These are phyloP conservation scores for Aphelinus certus DNA, from an alignment of 1,140 invertebrate species.

Conservation along the genomic window DNA sequence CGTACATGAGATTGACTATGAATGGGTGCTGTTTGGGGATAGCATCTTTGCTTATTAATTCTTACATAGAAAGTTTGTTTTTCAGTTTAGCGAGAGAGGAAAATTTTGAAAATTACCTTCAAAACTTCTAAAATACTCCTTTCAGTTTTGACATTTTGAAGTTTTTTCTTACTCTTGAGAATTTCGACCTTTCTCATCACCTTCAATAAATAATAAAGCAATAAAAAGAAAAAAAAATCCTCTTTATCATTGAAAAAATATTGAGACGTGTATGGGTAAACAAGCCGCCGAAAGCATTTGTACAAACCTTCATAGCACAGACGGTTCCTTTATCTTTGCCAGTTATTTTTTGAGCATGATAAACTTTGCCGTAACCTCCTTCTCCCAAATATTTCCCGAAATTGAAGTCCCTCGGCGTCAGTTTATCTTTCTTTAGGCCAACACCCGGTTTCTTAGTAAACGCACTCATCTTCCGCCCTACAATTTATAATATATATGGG, in stretches of 20 bases:
- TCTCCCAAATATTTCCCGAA: slow-evolving; percentile 95
- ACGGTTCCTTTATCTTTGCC: slow-evolving; percentile 92
- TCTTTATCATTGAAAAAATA: not conserved
- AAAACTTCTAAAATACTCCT: slow-evolving; percentile 98
- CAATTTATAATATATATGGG: too few relatives aligned
- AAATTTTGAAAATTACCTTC: slow-evolving; percentile 74
- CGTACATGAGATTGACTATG: slow-evolving; percentile 98
- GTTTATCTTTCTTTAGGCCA: not conserved
- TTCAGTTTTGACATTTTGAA: slow-evolving; percentile 98
- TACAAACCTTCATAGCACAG: slow-evolving; percentile 95
- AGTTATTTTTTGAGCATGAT: slow-evolving; percentile 91
- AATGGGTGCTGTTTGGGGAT: slow-evolving; percentile 87
- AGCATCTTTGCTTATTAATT: not conserved
- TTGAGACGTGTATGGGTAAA: not conserved
- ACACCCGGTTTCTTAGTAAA: too few relatives aligned
- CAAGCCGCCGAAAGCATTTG: slow-evolving; percentile 4
- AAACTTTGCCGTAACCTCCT: slow-evolving; percentile 99
- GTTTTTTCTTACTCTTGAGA: slow-evolving; percentile 98
- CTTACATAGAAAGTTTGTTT: not conserved
- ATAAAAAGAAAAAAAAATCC: not conserved
- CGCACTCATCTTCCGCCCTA: too few relatives aligned
- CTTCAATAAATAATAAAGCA: slow-evolving; percentile 38
- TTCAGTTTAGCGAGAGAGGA: not conserved
- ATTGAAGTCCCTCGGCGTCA: slow-evolving; percentile 87
- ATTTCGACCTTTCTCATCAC: slow-evolving; percentile 97